phyloP scores from a whole-genome alignment of 2,888 invertebrate species.

The Caenorhabditis panamensis region DNA sequence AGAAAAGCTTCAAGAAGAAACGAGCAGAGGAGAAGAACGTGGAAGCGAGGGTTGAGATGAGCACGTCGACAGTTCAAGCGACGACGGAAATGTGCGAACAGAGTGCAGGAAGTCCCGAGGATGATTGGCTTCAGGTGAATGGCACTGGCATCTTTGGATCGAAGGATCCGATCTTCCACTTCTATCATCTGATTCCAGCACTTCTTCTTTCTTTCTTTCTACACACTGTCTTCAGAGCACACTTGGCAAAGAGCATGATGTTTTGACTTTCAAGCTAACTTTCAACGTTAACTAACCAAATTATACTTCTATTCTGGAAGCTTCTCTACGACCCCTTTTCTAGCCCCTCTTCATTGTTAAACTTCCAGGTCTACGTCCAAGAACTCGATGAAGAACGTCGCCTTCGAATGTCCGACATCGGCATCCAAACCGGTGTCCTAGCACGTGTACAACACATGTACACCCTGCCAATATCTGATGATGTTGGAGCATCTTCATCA shows the following conservation, averaged over 20 bases:
- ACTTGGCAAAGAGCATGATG: too few relatives aligned
- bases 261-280: conserved; percentile 11
- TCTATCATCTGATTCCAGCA: conserved; percentile 28
- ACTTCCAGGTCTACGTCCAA: conserved; percentile 67
- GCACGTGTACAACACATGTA: conserved; percentile 75
- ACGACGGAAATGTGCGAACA: conserved; percentile 53
- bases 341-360: too few relatives aligned
- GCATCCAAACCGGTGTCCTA: conserved; percentile 74
- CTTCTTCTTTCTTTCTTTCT: conserved; percentile 10
- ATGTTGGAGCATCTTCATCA: conserved; percentile 18
- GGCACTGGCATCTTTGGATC: too few relatives aligned
- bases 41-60: conserved; percentile 41
- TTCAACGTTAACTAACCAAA: conserved; percentile 17
- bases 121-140: conserved; percentile 70
- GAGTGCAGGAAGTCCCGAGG: conserved; percentile 52
- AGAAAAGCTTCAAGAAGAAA: too few relatives aligned
- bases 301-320: conserved; percentile 2
- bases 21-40: conserved; percentile 39
- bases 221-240: too few relatives aligned
- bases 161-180: too few relatives aligned
- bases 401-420: conserved; percentile 72
- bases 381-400: conserved; percentile 69
- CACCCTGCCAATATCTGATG: conserved; percentile 57
- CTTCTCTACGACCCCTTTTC: too few relatives aligned
- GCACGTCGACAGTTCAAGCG: conserved; percentile 57